A percentile compares a stretch with the other conserved stretches of the same genome.
Evolutionary conservation across 2,797 vertebrate genomes (phyloP).

Genomic region (Hippopotamyrus pictus): DNA sequence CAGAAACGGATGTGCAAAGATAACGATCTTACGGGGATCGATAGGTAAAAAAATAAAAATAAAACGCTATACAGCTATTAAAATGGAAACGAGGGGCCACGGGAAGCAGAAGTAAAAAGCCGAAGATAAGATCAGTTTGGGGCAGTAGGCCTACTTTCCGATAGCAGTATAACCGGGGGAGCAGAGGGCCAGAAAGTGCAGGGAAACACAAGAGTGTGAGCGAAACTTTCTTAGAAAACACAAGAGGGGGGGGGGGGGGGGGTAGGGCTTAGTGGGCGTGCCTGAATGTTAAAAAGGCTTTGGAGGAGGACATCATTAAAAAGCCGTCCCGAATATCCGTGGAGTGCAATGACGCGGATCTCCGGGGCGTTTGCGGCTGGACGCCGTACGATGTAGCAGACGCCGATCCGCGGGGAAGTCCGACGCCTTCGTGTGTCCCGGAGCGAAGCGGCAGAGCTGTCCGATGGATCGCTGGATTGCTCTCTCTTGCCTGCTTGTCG

Average conservation of each 20-base stretch:
- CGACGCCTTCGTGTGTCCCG: background rate
- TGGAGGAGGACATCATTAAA: background rate
- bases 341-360: background rate
- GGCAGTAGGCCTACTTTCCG: background rate
- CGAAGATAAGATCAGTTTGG: background rate
- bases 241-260: background rate
- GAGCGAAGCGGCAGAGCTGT: background rate
- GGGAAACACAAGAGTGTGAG: background rate
- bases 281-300: background rate
- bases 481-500: conserved; percentile 12
- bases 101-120: background rate
- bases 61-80: background rate
- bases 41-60: background rate
- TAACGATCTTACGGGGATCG: background rate
- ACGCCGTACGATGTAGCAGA: background rate
- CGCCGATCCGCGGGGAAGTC: background rate
- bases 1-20: background rate
- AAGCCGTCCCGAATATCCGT: background rate
- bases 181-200: background rate
- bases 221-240: background rate
- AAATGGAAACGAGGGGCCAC: background rate
- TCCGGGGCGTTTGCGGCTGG: background rate
- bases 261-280: background rate
- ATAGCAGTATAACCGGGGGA: background rate
- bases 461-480: conserved; percentile 22